A percentile compares a stretch with the other conserved stretches of the same genome.
phyloP scores from a whole-genome alignment of 2,888 invertebrate genomes.

The Cerastis leucographa region DNA sequence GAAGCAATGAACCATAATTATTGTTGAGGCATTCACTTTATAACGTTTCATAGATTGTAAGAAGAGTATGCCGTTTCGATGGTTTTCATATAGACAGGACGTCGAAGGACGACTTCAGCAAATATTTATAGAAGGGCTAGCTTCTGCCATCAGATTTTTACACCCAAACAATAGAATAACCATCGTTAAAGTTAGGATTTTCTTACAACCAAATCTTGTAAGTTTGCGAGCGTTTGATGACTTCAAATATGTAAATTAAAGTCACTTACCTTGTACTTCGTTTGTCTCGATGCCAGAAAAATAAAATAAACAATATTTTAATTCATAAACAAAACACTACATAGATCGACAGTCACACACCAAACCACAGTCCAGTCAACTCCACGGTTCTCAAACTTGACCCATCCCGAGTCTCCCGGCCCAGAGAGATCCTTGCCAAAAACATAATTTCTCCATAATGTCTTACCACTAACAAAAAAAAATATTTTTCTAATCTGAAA shows the following conservation, averaged over 20 bases:
- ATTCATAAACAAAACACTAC: slow-evolving; percentile 82
- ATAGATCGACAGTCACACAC: slow-evolving; percentile 69
- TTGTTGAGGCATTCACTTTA: slow-evolving; percentile 22
- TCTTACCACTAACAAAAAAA: slow-evolving; percentile 44
- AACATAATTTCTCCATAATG: slow-evolving; percentile 31
- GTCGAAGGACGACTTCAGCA: not conserved
- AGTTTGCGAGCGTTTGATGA: slow-evolving; percentile 36
- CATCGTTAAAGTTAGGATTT: slow-evolving; percentile 28
- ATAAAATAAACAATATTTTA: slow-evolving; percentile 70
- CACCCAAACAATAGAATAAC: slow-evolving; percentile 41
- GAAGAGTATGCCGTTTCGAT: slow-evolving; percentile 10
- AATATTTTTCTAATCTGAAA: not conserved
- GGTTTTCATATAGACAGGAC: not conserved
- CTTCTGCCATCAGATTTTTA: slow-evolving; percentile 11
- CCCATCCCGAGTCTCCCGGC: slow-evolving; percentile 61
- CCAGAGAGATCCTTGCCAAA: slow-evolving; percentile 55
- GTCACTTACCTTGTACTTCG: slow-evolving; percentile 75
- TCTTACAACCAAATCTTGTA: slow-evolving; percentile 27
- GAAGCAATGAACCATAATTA: slow-evolving; percentile 28
- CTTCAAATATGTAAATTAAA: slow-evolving; percentile 35
- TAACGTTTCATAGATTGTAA: slow-evolving; percentile 17
- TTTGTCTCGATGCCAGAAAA: slow-evolving; percentile 65
- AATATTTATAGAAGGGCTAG: slow-evolving; percentile 10
- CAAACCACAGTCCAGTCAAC: slow-evolving; percentile 70
- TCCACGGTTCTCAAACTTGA: slow-evolving; percentile 57